A percentile compares a stretch with the other conserved stretches of the same genome.
Evolutionary conservation across 2,888 invertebrate species (phyloP).

Genomic region (Drosophila maculinotata): DNA sequence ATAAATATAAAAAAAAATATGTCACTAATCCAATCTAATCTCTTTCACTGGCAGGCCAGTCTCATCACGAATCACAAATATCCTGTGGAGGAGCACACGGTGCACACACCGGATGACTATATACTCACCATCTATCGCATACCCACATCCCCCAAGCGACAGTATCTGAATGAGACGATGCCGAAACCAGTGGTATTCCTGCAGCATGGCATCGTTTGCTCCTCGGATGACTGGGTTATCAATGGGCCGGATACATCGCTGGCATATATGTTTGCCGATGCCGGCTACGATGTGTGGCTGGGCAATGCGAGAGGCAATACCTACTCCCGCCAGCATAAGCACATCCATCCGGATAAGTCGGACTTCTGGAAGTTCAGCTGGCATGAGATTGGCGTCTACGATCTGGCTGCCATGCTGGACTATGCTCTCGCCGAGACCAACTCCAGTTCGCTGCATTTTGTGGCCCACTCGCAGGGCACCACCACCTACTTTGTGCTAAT

Average conservation of each 20-base stretch:
- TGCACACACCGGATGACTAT: slow-evolving; percentile 81
- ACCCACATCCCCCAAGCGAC: slow-evolving; percentile 75
- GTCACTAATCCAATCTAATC: neutral
- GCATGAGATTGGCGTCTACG: slow-evolving; percentile 90
- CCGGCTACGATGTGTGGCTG: slow-evolving; percentile 92
- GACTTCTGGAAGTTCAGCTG: slow-evolving; percentile 89
- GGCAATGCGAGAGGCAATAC: slow-evolving; percentile 91
- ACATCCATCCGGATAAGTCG: slow-evolving; percentile 85
- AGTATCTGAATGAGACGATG: slow-evolving; percentile 29
- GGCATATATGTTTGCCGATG: slow-evolving; percentile 87
- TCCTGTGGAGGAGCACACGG: slow-evolving; percentile 88
- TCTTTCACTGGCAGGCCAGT: slow-evolving; percentile 64
- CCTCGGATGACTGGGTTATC: slow-evolving; percentile 90
- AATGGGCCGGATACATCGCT: slow-evolving; percentile 88
- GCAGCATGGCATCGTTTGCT: slow-evolving; percentile 90
- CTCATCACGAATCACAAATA: slow-evolving; percentile 85
- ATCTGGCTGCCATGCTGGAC: slow-evolving; percentile 93
- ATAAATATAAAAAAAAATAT: neutral
- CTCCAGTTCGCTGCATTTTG: slow-evolving; percentile 88
- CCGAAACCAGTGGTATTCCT: slow-evolving; percentile 86
- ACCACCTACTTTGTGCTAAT: slow-evolving; percentile 91
- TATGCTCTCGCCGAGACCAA: slow-evolving; percentile 87
- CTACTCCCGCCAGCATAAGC: slow-evolving; percentile 86
- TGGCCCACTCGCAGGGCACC: slow-evolving; percentile 89
- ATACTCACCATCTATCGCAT: slow-evolving; percentile 83